Evolutionary conservation across 2,888 invertebrate genomes (phyloP).

Genomic region (Agrilus mali): DNA sequence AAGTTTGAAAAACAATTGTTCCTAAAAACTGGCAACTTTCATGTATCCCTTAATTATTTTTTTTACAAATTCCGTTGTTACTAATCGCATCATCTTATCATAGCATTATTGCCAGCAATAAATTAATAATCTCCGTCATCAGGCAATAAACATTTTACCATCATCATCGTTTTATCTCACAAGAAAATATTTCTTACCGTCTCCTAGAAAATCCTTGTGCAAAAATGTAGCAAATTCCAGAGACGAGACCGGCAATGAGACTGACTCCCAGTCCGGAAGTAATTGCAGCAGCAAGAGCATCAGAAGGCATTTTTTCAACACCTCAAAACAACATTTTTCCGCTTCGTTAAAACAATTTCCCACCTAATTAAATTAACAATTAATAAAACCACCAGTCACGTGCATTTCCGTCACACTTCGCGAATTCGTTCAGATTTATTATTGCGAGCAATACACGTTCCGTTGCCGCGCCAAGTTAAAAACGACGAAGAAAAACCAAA

Average conservation of each 20-base stretch:
- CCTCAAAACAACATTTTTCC: neutral
- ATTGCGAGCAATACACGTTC: too few species aligned
- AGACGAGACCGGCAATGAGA: conserved; percentile 53
- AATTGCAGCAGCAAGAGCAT: conserved; percentile 39
- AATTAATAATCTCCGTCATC: too few species aligned
- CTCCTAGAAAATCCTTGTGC: conserved; percentile 41
- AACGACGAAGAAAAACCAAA: too few species aligned
- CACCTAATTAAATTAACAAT: neutral
- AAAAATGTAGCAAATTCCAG: conserved; percentile 53
- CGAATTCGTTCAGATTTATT: too few species aligned
- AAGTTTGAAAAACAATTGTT: too few species aligned
- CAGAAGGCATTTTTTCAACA: conserved; percentile 36
- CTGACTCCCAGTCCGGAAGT: conserved; percentile 51
- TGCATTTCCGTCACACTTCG: neutral
- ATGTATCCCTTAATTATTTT: too few species aligned
- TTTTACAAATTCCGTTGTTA: too few species aligned
- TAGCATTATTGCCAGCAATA: too few species aligned
- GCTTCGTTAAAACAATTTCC: neutral
- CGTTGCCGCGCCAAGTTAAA: too few species aligned
- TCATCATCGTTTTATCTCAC: conserved; percentile 1
- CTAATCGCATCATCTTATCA: too few species aligned
- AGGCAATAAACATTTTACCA: conserved; percentile 7
- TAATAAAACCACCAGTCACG: neutral
- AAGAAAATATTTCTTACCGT: conserved; percentile 34
- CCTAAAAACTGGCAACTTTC: too few species aligned